Evolutionary conservation across 2,797 vertebrate species (phyloP).

Genomic region (Malurus splendens): DNA sequence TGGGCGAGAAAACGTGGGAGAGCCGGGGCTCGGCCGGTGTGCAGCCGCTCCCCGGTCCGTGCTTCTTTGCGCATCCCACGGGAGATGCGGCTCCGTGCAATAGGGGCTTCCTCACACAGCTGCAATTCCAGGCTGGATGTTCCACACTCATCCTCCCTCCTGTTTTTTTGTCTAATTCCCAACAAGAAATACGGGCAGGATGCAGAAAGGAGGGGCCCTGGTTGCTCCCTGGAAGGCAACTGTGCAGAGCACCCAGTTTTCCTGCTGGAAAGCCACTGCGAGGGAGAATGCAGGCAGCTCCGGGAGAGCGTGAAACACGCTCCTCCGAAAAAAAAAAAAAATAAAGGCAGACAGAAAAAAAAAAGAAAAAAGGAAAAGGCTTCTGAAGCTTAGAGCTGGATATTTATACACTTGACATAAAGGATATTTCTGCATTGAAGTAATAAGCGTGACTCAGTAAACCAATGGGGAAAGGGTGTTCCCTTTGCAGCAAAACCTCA

Average conservation of each 20-base stretch:
- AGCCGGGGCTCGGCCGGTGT: accelerated
- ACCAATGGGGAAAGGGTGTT: conserved; percentile 63
- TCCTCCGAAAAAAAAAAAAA: accelerated
- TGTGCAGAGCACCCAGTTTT: neutral
- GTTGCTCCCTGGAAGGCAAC: neutral
- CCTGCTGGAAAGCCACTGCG: neutral
- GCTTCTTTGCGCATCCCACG: neutral
- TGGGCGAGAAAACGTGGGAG: neutral
- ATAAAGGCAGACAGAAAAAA: neutral
- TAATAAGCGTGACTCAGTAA: conserved; percentile 63
- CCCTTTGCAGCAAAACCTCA: conserved; percentile 64
- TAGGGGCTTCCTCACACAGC: accelerated
- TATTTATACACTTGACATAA: conserved; percentile 64
- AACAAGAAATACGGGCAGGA: neutral
- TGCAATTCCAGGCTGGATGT: accelerated
- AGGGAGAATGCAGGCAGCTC: neutral
- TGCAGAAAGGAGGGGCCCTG: neutral
- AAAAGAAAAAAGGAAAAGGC: neutral
- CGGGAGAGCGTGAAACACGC: neutral
- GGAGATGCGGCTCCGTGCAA: accelerated
- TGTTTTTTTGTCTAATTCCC: neutral
- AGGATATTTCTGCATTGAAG: conserved; percentile 64
- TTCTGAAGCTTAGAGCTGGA: conserved; percentile 55
- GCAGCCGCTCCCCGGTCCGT: accelerated
- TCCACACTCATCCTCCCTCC: neutral